Evolutionary conservation across 1,140 invertebrate species (phyloP).

Genomic region (Macrostomum lignano): DNA sequence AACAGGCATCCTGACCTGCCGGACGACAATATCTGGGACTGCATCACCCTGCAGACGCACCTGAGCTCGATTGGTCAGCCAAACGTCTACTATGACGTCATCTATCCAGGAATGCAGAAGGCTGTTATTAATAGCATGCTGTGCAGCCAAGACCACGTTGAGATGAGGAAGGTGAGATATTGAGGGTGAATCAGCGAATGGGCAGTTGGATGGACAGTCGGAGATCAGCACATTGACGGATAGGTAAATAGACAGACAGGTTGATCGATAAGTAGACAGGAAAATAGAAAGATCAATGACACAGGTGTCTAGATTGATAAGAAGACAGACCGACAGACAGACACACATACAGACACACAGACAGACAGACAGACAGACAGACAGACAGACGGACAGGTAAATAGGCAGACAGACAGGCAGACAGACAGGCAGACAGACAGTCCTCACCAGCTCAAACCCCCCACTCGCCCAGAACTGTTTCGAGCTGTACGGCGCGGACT

Average conservation of each 20-base stretch:
- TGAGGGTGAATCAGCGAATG: too few species aligned
- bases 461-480: slow-evolving; percentile 31
- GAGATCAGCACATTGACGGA: too few species aligned
- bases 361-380: too few species aligned
- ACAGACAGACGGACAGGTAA: neutral
- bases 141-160: slow-evolving; percentile 33
- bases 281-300: too few species aligned
- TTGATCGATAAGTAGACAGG: too few species aligned
- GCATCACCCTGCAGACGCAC: slow-evolving; percentile 16
- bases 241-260: too few species aligned
- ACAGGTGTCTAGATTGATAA: too few species aligned
- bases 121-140: neutral
- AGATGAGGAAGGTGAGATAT: slow-evolving; percentile 52
- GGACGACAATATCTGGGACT: slow-evolving; percentile 54
- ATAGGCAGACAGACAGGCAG: neutral
- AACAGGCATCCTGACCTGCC: slow-evolving; percentile 40
- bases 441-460: neutral
- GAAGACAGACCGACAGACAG: too few species aligned
- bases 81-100: neutral
- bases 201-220: too few species aligned
- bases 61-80: neutral
- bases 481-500: slow-evolving; percentile 70
- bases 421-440: neutral
- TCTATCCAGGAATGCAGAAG: slow-evolving; percentile 1
- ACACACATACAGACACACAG: too few species aligned